A percentile compares a stretch with the other conserved stretches of the same genome.
These are phyloP conservation scores for Spodoptera frugiperda DNA, from an alignment of 1,140 invertebrate species.

Conservation along the genomic window DNA sequence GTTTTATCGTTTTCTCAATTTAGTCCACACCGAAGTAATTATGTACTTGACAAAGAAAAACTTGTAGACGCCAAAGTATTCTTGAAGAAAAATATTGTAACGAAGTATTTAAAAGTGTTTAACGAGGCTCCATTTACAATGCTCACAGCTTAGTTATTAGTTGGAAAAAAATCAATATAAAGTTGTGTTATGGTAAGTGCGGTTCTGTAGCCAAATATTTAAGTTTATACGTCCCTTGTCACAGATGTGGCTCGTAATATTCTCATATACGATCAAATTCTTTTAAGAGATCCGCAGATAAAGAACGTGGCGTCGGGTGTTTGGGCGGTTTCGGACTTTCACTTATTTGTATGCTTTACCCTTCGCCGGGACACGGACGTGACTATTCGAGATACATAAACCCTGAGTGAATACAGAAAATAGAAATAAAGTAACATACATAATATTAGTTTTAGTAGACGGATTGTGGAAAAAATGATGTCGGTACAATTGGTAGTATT, in stretches of 20 bases:
- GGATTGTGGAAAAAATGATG: constrained; percentile 73
- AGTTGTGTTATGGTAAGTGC: constrained; percentile 56
- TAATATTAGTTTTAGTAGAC: constrained; percentile 79
- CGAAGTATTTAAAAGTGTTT: neutral
- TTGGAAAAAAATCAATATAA: constrained; percentile 37
- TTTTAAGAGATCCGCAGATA: constrained; percentile 85
- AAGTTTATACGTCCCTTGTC: constrained; percentile 83
- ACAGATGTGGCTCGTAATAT: constrained; percentile 85
- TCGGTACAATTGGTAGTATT: constrained; percentile 42
- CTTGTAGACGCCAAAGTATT: too few relatives aligned
- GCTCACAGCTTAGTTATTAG: constrained; percentile 11
- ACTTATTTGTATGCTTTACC: constrained; percentile 85
- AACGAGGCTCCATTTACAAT: constrained; percentile 4
- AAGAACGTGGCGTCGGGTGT: constrained; percentile 82
- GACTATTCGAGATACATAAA: constrained; percentile 86
- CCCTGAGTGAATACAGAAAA: constrained; percentile 85
- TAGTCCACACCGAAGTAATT: too few relatives aligned
- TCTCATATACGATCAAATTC: constrained; percentile 85
- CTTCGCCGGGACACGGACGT: constrained; percentile 79
- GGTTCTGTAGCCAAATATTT: constrained; percentile 66
- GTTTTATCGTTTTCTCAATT: too few relatives aligned
- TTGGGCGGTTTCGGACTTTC: constrained; percentile 82
- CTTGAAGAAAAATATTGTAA: neutral
- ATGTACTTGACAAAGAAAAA: too few relatives aligned
- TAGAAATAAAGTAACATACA: constrained; percentile 86